phyloP scores from a whole-genome alignment of 2,113 vertebrate species.

The Emydocephalus ijimae region DNA sequence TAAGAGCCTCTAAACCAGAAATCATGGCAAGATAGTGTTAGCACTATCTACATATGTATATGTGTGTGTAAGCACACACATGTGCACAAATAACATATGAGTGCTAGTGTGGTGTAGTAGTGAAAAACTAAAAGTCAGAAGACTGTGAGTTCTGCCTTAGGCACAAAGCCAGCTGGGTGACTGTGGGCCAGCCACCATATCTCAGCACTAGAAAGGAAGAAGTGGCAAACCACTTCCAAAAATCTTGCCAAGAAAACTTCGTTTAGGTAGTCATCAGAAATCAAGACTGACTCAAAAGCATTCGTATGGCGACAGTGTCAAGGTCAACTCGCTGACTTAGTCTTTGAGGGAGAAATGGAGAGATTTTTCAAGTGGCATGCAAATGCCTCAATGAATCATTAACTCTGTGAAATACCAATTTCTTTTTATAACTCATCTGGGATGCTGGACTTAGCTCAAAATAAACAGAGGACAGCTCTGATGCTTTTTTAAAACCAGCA shows the following conservation, averaged over 20 bases:
- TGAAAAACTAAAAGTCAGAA: not conserved
- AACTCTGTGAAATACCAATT: not conserved
- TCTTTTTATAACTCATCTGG: constrained; percentile 18
- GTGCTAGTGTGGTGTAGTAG: not conserved
- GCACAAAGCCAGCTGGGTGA: not conserved
- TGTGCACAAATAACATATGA: not conserved
- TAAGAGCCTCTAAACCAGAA: not conserved
- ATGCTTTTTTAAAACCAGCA: constrained; percentile 27
- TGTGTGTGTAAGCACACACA: not conserved
- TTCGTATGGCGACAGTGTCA: not conserved
- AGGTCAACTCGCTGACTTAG: too few species aligned
- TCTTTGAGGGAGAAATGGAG: not conserved
- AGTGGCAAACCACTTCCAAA: not conserved
- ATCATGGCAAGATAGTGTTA: not conserved
- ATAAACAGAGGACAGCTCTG: constrained; percentile 20
- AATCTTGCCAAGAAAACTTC: not conserved
- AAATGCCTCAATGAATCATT: constrained; percentile 1
- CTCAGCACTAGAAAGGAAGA: not conserved
- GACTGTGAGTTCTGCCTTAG: not conserved
- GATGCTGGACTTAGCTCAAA: constrained; percentile 17
- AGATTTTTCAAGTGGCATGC: not conserved
- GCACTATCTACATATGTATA: not conserved
- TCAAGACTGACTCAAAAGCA: not conserved
- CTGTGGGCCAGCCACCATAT: not conserved
- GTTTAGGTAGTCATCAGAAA: not conserved